phyloP scores from a whole-genome alignment of 2,888 invertebrate genomes.

The Petrolisthes manimaculis region DNA sequence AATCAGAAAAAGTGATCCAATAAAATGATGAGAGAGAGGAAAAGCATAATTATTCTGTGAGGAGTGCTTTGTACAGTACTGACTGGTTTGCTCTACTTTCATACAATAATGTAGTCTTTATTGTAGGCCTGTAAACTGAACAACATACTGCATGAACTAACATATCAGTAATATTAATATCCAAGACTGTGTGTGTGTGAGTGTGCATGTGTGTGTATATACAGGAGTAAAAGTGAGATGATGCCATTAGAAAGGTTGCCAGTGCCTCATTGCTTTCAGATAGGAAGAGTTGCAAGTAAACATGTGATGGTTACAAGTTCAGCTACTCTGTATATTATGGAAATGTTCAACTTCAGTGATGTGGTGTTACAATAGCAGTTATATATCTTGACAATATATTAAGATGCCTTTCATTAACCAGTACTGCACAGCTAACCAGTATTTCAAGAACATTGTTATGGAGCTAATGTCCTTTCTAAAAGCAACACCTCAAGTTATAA shows the following conservation, averaged over 20 bases:
- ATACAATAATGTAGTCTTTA: no score
- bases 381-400: neutral
- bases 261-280: neutral
- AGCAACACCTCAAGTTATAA: neutral
- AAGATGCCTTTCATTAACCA: neutral
- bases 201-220: neutral
- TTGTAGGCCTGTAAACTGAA: neutral
- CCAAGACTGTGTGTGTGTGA: neutral
- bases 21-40: no score
- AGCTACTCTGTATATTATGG: neutral
- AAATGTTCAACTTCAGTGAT: neutral
- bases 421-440: neutral
- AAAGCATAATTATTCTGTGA: no score
- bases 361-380: neutral
- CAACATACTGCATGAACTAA: neutral
- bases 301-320: no score
- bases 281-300: no score
- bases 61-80: no score
- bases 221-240: neutral
- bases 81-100: no score
- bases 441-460: neutral
- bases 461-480: neutral
- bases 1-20: no score
- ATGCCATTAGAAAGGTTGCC: neutral
- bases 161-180: neutral